These are phyloP conservation scores for Metopia argyrocephala DNA, from an alignment of 2,888 invertebrate genomes.

Conservation along the genomic window DNA sequence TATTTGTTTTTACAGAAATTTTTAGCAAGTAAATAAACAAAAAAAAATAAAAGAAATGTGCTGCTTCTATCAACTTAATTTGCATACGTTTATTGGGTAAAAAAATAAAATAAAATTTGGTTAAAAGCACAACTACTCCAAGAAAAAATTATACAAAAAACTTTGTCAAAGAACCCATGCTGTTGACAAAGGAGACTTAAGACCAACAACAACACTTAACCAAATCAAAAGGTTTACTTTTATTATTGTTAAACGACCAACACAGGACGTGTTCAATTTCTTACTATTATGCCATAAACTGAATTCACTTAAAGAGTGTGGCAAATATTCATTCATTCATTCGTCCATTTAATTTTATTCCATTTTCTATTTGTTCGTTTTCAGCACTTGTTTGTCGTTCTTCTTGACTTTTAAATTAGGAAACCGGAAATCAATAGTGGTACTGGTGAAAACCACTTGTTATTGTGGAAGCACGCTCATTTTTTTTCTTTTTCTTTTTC, in stretches of 20 bases:
- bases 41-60: too few relatives aligned
- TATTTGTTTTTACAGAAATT: too few relatives aligned
- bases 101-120: not conserved
- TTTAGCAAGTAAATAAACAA: too few relatives aligned
- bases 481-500: not conserved
- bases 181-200: not conserved
- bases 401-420: constrained; percentile 26
- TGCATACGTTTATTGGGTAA: not conserved
- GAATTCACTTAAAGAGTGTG: not conserved
- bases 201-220: not conserved
- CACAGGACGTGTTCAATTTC: constrained; percentile 3
- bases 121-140: not conserved
- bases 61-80: too few relatives aligned
- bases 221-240: not conserved
- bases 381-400: constrained; percentile 15
- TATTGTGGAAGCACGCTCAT: not conserved
- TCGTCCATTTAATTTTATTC: constrained; percentile 22
- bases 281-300: not conserved
- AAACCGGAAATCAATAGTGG: constrained; percentile 52
- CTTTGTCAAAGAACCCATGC: not conserved
- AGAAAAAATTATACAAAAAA: not conserved
- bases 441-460: constrained; percentile 42
- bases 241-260: not conserved
- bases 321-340: not conserved
- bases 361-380: constrained; percentile 10